Base-by-base conservation (phyloP, 1,140 invertebrate species). In the Nephotettix cincticeps region DNA sequence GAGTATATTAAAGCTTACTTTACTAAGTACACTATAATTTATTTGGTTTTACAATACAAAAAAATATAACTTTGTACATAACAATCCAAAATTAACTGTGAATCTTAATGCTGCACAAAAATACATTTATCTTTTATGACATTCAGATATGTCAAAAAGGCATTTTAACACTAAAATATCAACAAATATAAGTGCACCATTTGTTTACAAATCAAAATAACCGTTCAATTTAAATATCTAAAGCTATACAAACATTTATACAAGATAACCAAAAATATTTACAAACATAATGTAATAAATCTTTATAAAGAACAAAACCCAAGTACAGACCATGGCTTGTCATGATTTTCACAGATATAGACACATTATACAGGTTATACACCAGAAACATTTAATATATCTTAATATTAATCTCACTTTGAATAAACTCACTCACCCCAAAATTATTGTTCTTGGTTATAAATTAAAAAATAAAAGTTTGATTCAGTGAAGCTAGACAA, bases 101-200 rank as follows among this genome's bases (percentile, higher is more conserved):
- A n/a, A n/a, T n/a, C n/a, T n/a, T n/a, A 17, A 30, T 30, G 13
- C n/a, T 66, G 36, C 21, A 30, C 28, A 32, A 30, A 28, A 32
- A 64, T 66, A 36, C 32, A 32, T 40, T 28, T 66, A 66, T 32
- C 64, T 19, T 66, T 61, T n/a, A 56, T 23, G 19, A 56, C 4
- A 14, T 14, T 36, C 32, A 36, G 32, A 36, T 36, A 36, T 36
- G 32, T 36, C 32, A 36, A 36, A 36, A 36, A 36, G 32, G 32
- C 32, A 36, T 36, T 36, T 36, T 6, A 36, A 11, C 47, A 51
- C n/a, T 51, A 51, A 51, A 51, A 21, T n/a, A 17, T 51, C 4
- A 19, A 51, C 21, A 51, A 51, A 51, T 51, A 51, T 21, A 51
- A 51, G 47, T 51, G 47, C 47, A 51, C 47, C 47, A 19, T 51